Conservation (phyloP, 2,888 invertebrate species). For the Pimpla rufipes region DNA sequence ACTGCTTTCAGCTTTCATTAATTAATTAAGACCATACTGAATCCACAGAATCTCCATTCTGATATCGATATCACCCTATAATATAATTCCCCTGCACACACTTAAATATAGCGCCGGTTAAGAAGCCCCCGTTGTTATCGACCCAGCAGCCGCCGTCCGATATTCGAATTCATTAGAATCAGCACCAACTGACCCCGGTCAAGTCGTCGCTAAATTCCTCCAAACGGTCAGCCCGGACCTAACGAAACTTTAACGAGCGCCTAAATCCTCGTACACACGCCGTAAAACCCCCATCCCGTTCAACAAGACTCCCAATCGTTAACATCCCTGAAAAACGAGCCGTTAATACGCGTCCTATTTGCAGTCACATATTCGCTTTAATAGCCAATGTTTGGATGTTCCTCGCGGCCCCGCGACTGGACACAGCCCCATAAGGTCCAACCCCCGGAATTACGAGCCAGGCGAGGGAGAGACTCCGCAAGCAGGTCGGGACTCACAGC, state of each 20-base stretch:
- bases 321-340: background rate
- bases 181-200: too few species aligned
- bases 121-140: background rate
- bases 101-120: too few species aligned
- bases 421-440: slow-evolving; percentile 38
- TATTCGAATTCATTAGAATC: too few species aligned
- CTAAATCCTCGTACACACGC: background rate
- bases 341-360: slow-evolving; percentile 74
- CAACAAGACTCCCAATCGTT: background rate
- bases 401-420: slow-evolving; percentile 11
- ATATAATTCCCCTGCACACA: too few species aligned
- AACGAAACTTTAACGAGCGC: slow-evolving; percentile 49
- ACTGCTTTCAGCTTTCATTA: slow-evolving; percentile 20
- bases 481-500: slow-evolving; percentile 31
- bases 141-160: background rate
- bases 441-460: slow-evolving; percentile 63
- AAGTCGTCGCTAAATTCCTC: background rate
- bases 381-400: slow-evolving; percentile 59
- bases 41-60: slow-evolving; percentile 35
- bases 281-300: background rate
- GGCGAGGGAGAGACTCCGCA: slow-evolving; percentile 34
- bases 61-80: slow-evolving; percentile 11
- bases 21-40: slow-evolving; percentile 9
- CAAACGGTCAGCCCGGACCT: background rate
- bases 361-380: slow-evolving; percentile 75